Evolutionary conservation across 1,140 invertebrate species (phyloP), one percentile per base, ranked within the genome.

Genomic region (Melipona quadrifasciata): DNA sequence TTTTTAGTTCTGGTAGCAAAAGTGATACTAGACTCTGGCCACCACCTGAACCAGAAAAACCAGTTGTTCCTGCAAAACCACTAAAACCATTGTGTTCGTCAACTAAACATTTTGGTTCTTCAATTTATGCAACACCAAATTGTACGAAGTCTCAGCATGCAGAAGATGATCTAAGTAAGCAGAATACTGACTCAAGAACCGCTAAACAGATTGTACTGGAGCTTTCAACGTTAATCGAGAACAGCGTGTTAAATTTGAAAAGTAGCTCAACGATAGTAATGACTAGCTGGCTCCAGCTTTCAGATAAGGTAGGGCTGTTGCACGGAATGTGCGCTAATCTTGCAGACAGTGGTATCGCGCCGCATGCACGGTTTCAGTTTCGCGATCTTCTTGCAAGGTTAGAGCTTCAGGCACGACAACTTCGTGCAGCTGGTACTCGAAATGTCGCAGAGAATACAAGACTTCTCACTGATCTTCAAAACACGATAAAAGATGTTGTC

Each of bases 361-460:
- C 98, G 27, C 98, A 98, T 91, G 96, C 97, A 51, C 97, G 98
- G 81, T 98, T 99, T 93, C 98, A 98, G 89, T 97, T 98, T 90
- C 96, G 98, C 17, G 98, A 99, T 92, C 95, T 99, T 78, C 96
- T 99, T 8, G 96, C 97, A 0, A 95, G 97, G 16, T 95, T 99
- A 39, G 98, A 99, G 92, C 95, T 95, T 4, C 97, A 98, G 92
- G 97, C 97, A 34, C 96, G 97, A 86, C 96, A 96, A 89, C 91
- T 98, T 79, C 96, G 97, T 70, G 96, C 96, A 3, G 96, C 97
- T 11, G 97, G 97, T 73, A 96, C 96, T 76, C 94, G 96, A 90
- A 96, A 97, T 94, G 95, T 96, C 86, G 95, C 96, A 76, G 97
- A 97, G 89, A 97, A 97, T 90, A 95, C 96, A 86, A 95, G 96